These are phyloP conservation scores for Amaurobius ferox DNA, from an alignment of 2,888 invertebrate genomes.

Conservation along the genomic window DNA sequence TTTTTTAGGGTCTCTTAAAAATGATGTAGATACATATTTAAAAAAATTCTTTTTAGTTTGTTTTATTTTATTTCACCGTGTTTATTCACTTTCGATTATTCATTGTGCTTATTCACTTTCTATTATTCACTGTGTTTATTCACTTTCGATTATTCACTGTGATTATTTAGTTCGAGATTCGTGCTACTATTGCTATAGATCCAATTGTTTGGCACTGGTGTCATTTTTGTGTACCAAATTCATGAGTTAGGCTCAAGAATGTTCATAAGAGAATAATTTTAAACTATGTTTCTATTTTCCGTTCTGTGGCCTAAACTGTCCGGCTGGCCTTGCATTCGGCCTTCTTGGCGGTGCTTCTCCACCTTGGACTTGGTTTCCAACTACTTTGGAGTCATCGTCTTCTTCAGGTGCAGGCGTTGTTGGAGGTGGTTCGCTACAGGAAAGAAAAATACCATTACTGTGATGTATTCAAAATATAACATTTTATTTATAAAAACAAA, in stretches of 20 bases:
- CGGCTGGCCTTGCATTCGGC: slow-evolving; percentile 26
- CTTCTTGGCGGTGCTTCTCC: slow-evolving; percentile 12
- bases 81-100: too few species aligned
- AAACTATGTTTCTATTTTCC: slow-evolving; percentile 30
- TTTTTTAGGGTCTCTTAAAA: too few species aligned
- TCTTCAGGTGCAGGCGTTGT: slow-evolving; percentile 56
- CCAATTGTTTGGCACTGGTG: slow-evolving; percentile 42
- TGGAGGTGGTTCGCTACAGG: slow-evolving; percentile 64
- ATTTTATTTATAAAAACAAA: too few species aligned
- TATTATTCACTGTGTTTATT: too few species aligned
- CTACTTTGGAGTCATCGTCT: slow-evolving; percentile 42
- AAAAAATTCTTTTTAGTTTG: too few species aligned
- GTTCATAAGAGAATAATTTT: slow-evolving; percentile 5
- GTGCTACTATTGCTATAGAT: background rate
- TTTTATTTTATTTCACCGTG: too few species aligned
- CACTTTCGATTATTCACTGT: too few species aligned
- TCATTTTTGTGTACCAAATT: slow-evolving; percentile 7
- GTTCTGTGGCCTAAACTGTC: slow-evolving; percentile 35
- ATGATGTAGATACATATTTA: too few species aligned
- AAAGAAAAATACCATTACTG: too few species aligned
- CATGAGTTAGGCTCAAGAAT: background rate
- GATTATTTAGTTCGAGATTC: too few species aligned
- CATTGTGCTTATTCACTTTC: too few species aligned
- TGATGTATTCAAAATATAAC: too few species aligned
- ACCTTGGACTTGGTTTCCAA: slow-evolving; percentile 15